Evolutionary conservation across 23 tunicate genomes (phyloP).

Genomic region (Botrylloides violaceus): DNA sequence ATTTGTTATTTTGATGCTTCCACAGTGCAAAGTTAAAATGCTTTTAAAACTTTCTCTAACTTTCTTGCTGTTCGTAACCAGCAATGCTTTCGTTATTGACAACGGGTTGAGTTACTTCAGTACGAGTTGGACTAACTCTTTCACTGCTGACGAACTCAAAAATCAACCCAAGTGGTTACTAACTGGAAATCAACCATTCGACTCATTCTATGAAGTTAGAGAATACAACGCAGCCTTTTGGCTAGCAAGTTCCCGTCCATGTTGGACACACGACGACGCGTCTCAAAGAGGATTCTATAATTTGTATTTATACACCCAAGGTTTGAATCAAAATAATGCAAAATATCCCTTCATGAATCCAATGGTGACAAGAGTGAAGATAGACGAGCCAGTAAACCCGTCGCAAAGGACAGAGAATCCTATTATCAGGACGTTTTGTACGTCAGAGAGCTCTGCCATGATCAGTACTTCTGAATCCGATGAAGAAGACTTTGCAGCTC

Average conservation of each 20-base stretch:
- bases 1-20: too few species aligned
- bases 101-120: neutral
- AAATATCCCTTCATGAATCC: neutral
- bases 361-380: neutral
- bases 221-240: neutral
- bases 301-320: neutral
- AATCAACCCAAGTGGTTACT: neutral
- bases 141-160: neutral
- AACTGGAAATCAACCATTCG: neutral
- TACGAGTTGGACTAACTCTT: neutral
- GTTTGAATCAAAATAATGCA: neutral
- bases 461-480: neutral
- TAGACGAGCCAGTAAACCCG: neutral
- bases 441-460: neutral
- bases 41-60: too few species aligned
- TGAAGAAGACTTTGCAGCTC: neutral
- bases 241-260: neutral
- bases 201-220: neutral
- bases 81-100: too few species aligned
- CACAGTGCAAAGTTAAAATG: too few species aligned
- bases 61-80: too few species aligned
- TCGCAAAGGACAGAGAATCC: neutral
- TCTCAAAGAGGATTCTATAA: neutral
- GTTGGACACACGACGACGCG: neutral
- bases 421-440: neutral